Percentiles rank a stretch among this genome's conserved stretches.
phyloP scores from a whole-genome alignment of 2,113 vertebrate species.

The Pandion haliaetus region DNA sequence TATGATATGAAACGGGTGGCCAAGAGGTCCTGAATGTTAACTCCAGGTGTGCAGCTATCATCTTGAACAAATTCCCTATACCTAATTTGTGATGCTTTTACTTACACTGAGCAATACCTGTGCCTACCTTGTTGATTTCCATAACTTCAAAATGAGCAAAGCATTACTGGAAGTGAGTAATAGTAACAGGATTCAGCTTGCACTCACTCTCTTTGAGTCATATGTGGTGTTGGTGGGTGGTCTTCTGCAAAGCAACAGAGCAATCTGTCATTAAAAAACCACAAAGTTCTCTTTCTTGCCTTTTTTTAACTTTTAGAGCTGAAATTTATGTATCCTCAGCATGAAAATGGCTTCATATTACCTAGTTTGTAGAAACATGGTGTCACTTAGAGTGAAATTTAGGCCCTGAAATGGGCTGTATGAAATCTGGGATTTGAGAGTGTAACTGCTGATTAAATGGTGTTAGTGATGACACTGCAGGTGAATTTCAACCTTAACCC shows the following conservation, averaged over 20 bases:
- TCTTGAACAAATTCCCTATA: not conserved
- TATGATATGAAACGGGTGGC: not conserved
- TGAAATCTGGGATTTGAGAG: not conserved
- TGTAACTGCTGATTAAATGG: not conserved
- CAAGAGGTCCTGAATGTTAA: not conserved
- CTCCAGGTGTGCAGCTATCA: not conserved
- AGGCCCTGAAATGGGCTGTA: not conserved
- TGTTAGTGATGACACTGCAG: not conserved
- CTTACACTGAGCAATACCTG: not conserved
- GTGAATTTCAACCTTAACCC: not conserved
- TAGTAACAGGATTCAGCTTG: not conserved
- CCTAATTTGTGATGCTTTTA: not conserved
- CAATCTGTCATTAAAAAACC: not conserved
- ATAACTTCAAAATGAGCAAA: not conserved
- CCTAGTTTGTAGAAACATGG: not conserved
- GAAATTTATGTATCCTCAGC: not conserved
- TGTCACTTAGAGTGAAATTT: not conserved
- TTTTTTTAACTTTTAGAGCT: not conserved
- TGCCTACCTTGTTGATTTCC: not conserved
- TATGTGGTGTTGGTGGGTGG: not conserved
- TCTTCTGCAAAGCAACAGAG: not conserved
- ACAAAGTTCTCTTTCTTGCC: not conserved
- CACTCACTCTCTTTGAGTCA: not conserved
- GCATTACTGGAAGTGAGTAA: not conserved
- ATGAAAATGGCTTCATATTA: not conserved